Evolutionary conservation across 2,113 vertebrate species (phyloP), one percentile per base, ranked within the genome.

Genomic region (Zapornia atra): DNA sequence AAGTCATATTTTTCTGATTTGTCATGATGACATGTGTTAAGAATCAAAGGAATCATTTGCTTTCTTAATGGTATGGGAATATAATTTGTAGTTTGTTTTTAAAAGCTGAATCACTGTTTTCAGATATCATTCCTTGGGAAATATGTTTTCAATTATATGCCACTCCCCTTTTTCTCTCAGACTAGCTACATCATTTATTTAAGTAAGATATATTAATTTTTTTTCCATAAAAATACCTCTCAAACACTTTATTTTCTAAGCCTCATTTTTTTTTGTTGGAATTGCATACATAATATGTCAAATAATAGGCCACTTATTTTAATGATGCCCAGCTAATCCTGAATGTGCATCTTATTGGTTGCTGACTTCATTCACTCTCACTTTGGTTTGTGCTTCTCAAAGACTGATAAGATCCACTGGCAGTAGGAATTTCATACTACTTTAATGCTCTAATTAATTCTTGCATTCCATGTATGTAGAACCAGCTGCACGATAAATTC

Each of bases 1-100:
- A 33, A 53, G 38, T 68, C 26, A 81, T 51, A 84, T 44, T 86
- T 95, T 92, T 83, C 57, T 88, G 63, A 94, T 96, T 92, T 83
- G 40, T 87, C 85, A 96, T 54, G 71, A 92, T 91, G 63, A 78
- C 92, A 92, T 81, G 40, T 88, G 65, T 76, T 83, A 92, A 86
- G 90, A 97, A 84, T 68, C 76, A 92, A 94, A 96, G 81, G 46
- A 97, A 97, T 96, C 15, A 92, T 60, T 93, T 94, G 46, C 53
- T 89, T 97, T 96, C 72, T 87, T 95, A 95, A 94, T 63, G 82
- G 48, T 61, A 88, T 54, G 50, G 36, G 88, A 93, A 94, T 96
- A 92, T 66, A 96, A 96, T 94, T 96, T 96, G 73, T 26, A 89
- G 34, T 91, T 94, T 88, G 50, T 95, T 82, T 97, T 96, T 87